Base-by-base conservation (phyloP, 2,797 vertebrate species). In the Podarcis siculus region DNA sequence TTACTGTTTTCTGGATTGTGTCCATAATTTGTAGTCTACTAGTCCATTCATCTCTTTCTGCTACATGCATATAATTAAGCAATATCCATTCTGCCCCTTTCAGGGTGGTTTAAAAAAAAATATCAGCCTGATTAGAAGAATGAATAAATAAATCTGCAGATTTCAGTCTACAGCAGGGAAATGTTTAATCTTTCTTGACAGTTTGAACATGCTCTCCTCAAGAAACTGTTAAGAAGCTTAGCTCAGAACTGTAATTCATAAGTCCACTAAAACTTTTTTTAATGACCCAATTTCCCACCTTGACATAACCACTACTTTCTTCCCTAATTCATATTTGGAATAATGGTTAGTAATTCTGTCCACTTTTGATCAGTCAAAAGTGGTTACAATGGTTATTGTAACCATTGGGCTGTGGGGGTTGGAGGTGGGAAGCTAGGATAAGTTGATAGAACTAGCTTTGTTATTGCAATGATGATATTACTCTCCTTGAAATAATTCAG, bases 111-210 rank as follows among this genome's bases (percentile, higher is more conserved):
- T 32, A 25, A 25, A 25, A 66, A 32, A 72, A 73, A 73, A 73
- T 88, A 89, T 90, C 81, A 89, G 67, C 42, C 81, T 81, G 86
- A 95, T 94, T 92, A 94, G 23, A 82, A 19, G 71, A 71, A 94
- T 94, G 94, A 95, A 89, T 85, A 93, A 94, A 92, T 79, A 95
- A 94, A 90, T 92, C 78, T 92, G 58, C 75, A 95, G 89, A 94
- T 94, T 94, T 91, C 83, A 86, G 81, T 88, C 71, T 85, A 12
- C 4, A 32, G 12, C 35, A 90, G 55, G 55, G 91, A 92, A 92
- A 92, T 15, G 0, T 72, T 89, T 94, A 91, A 95, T 95, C 92
- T 93, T 88, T 5, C 86, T 80, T 92, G 92, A 93, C 89, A 73
- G 80, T 89, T 93, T 83, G 86, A 80, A 87, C 35, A 42, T 92